phyloP scores from a whole-genome alignment of 1,140 invertebrate species.

The Ectropis grisescens region DNA sequence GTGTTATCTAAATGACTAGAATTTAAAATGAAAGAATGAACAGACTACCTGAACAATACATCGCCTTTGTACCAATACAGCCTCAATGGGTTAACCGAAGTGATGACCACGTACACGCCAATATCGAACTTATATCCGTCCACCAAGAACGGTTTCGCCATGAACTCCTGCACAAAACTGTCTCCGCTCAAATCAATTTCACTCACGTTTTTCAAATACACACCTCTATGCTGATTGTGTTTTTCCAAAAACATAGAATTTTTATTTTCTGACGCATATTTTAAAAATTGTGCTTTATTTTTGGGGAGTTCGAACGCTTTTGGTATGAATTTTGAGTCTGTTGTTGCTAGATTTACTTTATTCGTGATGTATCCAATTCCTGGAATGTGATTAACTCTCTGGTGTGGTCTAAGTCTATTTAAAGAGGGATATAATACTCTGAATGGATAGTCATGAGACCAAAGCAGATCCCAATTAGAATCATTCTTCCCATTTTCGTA shows the following conservation, averaged over 20 bases:
- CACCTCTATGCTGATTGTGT: slow-evolving; percentile 91
- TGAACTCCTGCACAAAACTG: slow-evolving; percentile 93
- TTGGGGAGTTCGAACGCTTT: slow-evolving; percentile 89
- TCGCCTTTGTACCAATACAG: slow-evolving; percentile 93
- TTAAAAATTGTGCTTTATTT: slow-evolving; percentile 79
- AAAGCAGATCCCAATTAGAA: slow-evolving; percentile 88
- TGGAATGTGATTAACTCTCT: slow-evolving; percentile 95
- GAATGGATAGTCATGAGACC: slow-evolving; percentile 96
- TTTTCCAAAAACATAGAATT: slow-evolving; percentile 90
- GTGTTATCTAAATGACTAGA: too few species aligned
- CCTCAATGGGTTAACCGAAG: slow-evolving; percentile 90
- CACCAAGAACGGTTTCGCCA: slow-evolving; percentile 84
- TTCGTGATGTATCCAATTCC: slow-evolving; percentile 95
- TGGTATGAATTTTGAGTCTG: slow-evolving; percentile 83
- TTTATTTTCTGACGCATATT: slow-evolving; percentile 79
- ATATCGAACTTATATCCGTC: slow-evolving; percentile 97
- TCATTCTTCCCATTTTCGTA: slow-evolving; percentile 74
- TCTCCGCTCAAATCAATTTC: slow-evolving; percentile 81
- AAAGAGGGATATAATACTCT: slow-evolving; percentile 69
- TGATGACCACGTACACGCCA: slow-evolving; percentile 93
- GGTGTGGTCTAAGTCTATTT: slow-evolving; percentile 77
- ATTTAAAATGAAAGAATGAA: too few species aligned
- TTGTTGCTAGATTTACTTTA: slow-evolving; percentile 92
- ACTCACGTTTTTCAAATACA: slow-evolving; percentile 79
- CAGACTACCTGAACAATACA: slow-evolving; percentile 84